phyloP scores from a whole-genome alignment of 2,888 invertebrate species.

The Leptinotarsa peninsularis region DNA sequence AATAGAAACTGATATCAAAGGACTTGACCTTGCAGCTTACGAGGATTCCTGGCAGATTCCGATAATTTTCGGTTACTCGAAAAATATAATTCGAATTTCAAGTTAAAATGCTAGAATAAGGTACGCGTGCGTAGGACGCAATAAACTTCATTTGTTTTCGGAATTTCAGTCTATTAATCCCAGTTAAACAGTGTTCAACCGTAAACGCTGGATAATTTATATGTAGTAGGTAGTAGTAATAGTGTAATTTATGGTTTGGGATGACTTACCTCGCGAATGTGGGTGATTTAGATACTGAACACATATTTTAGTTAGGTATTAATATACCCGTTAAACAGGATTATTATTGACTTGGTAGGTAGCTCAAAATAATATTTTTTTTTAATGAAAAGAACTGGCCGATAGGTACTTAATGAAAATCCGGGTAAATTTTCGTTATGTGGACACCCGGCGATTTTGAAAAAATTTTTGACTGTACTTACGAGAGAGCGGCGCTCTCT shows the following conservation, averaged over 20 bases:
- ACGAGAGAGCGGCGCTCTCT: too few species aligned
- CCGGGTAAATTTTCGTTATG: too few species aligned
- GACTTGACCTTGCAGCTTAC: too few species aligned
- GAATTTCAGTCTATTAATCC: conserved; percentile 28
- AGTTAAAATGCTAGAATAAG: neutral
- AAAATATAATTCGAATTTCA: conserved; percentile 14
- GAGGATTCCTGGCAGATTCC: neutral
- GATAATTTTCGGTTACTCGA: neutral
- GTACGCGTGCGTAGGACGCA: conserved; percentile 15
- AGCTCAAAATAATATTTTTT: too few species aligned
- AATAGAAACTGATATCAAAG: too few species aligned
- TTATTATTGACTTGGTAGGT: too few species aligned
- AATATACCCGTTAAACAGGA: neutral
- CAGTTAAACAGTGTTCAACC: conserved; percentile 25
- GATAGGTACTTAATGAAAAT: too few species aligned
- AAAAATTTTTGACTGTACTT: too few species aligned
- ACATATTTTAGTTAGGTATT: neutral
- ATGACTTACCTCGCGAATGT: conserved; percentile 11
- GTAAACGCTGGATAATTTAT: conserved; percentile 27
- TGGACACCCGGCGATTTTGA: too few species aligned
- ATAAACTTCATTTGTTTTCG: conserved; percentile 29
- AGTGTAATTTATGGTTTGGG: conserved; percentile 25
- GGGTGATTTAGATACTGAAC: conserved; percentile 11
- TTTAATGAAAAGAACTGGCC: too few species aligned
- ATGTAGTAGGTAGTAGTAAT: conserved; percentile 27